Evolutionary conservation across 2,113 vertebrate genomes (phyloP), one percentile per base, ranked within the genome.

Genomic region (Seriola aureovittata): DNA sequence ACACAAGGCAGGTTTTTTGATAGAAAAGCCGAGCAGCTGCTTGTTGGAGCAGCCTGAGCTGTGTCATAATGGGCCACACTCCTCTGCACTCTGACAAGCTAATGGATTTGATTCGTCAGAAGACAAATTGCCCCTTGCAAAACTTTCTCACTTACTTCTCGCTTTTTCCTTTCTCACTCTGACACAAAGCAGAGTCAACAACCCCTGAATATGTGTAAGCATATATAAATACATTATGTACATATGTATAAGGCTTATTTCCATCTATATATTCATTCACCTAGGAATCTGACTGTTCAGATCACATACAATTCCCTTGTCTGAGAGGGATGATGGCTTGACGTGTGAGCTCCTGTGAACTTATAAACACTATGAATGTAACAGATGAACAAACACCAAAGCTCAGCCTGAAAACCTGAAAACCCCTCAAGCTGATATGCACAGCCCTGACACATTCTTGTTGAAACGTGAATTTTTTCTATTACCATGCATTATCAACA

Each of bases 11-110:
- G 62, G 50, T 70, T 75, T 82, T 34, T 52, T 84, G 81, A 82
- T 81, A 70, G 81, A 82, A 63, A 82, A 78, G 55, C 77, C 7
- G 8, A 88, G 81, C 72, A 75, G 76, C 84, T 71, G 71, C 84
- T 73, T 78, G 71, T 76, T 73, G 70, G 80, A 68, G 79, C 71
- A 85, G 81, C 58, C 76, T 58, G 64, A 54, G 71, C 80, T 50
- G 73, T 68, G 80, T 77, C 80, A 78, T 86, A 87, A 90, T 82
- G 70, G 85, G 71, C 81, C 85, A 85, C 88, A 85, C 76, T 84
- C 71, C 76, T 83, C 80, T 81, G 76, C 86, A 73, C 71, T 71
- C 72, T 81, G 87, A 89, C 87, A 93, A 87, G 81, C 72, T 88
- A 88, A 90, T 85, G 63, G 65, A 89, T 89, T 88, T 71, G 67